Evolutionary conservation across 2,113 vertebrate species (phyloP).

Genomic region (Empidonax alnorum): DNA sequence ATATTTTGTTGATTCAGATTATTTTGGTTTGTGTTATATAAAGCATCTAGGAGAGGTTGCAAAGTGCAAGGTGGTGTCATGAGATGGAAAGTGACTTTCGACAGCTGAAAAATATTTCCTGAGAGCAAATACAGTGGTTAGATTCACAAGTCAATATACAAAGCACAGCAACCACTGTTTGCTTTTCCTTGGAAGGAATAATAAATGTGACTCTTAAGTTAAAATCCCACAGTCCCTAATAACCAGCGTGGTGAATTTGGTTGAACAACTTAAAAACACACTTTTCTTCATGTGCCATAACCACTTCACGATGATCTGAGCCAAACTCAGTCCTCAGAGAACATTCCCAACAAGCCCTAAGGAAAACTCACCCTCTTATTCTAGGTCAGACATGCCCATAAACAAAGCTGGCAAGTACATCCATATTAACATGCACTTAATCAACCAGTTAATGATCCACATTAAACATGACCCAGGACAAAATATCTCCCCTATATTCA

Average conservation of each 20-base stretch:
- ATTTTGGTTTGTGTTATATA: neutral
- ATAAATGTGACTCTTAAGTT: neutral
- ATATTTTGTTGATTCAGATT: neutral
- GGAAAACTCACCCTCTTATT: slow-evolving; percentile 1
- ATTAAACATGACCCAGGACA: neutral
- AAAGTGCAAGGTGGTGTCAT: neutral
- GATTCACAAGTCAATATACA: neutral
- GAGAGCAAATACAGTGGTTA: neutral
- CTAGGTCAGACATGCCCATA: neutral
- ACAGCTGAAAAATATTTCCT: neutral
- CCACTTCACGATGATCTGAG: neutral
- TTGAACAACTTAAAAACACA: neutral
- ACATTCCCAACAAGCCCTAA: neutral
- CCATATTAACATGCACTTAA: neutral
- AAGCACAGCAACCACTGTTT: neutral
- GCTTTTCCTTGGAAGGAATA: neutral
- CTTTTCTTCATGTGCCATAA: neutral
- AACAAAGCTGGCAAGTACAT: neutral
- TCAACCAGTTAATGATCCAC: neutral
- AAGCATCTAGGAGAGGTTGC: neutral
- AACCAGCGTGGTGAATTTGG: neutral
- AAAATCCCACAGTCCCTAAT: neutral
- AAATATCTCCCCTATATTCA: neutral
- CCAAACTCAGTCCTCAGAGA: neutral
- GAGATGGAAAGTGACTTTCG: neutral